Evolutionary conservation across 2,888 invertebrate species (phyloP).

Genomic region (Hyppa rectilinea): DNA sequence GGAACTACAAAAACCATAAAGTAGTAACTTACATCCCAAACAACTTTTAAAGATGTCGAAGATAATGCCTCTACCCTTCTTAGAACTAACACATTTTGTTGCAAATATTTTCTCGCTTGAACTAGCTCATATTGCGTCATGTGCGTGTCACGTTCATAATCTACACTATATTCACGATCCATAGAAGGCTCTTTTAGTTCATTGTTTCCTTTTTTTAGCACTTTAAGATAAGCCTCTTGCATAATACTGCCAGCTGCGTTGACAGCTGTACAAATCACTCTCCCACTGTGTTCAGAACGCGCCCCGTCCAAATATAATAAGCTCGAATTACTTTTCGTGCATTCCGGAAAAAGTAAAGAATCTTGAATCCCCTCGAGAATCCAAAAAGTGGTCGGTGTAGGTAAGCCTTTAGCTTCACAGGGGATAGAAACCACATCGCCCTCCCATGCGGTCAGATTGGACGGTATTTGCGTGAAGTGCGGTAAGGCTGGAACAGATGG

Average conservation of each 20-base stretch:
- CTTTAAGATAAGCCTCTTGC: conserved; percentile 88
- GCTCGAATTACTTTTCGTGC: conserved; percentile 87
- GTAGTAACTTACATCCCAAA: conserved; percentile 93
- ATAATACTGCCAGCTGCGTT: conserved; percentile 89
- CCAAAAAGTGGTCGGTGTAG: conserved; percentile 98
- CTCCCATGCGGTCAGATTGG: conserved; percentile 96
- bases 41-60: conserved; percentile 94
- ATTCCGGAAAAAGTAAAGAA: conserved; percentile 89
- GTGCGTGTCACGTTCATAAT: conserved; percentile 82
- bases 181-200: conserved; percentile 80
- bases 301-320: conserved; percentile 87
- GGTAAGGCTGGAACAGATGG: conserved; percentile 95
- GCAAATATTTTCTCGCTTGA: conserved; percentile 94
- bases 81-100: conserved; percentile 95
- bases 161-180: conserved; percentile 78
- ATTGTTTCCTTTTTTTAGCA: conserved; percentile 85
- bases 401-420: conserved; percentile 97
- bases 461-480: conserved; percentile 95
- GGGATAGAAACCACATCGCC: conserved; percentile 97
- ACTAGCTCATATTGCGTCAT: conserved; percentile 94
- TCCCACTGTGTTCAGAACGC: conserved; percentile 85
- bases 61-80: conserved; percentile 92
- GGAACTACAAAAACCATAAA: conserved; percentile 23
- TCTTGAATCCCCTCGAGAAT: conserved; percentile 97
- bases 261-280: conserved; percentile 88